Evolutionary conservation across 1,140 invertebrate species (phyloP).

Genomic region (Diplogasteroides magnus): DNA sequence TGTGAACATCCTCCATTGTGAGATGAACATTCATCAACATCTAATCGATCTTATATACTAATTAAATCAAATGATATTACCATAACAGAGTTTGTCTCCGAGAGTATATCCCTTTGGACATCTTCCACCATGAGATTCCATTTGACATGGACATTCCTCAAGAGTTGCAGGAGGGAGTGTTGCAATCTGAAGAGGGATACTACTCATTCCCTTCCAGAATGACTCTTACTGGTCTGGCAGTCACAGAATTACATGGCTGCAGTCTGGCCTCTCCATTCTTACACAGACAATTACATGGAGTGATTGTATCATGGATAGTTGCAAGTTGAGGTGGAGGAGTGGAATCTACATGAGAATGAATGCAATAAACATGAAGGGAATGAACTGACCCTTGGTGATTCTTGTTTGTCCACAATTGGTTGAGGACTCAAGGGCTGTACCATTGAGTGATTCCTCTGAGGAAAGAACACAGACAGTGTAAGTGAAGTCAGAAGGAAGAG

Average conservation of each 20-base stretch:
- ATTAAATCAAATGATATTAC: conserved; percentile 1
- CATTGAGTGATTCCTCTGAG: conserved; percentile 19
- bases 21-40: conserved; percentile 67
- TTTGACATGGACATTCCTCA: conserved; percentile 39
- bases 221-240: not conserved
- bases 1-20: conserved; percentile 65
- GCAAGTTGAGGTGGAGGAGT: conserved; percentile 20
- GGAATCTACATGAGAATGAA: conserved; percentile 4
- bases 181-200: conserved; percentile 18
- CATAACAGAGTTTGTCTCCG: conserved; percentile 24
- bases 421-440: conserved; percentile 30
- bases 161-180: conserved; percentile 37
- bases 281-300: conserved; percentile 29
- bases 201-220: not conserved
- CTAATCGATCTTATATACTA: conserved; percentile 53
- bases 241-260: not conserved
- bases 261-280: conserved; percentile 20
- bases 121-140: conserved; percentile 27
- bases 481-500: conserved; percentile 38
- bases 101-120: conserved; percentile 41
- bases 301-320: conserved; percentile 11
- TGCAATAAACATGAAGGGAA: conserved; percentile 7
- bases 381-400: conserved; percentile 31
- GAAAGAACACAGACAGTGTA: conserved; percentile 45
- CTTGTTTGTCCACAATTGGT: conserved; percentile 39